phyloP scores from a whole-genome alignment of 2,888 invertebrate genomes.

The Cetonia aurata region DNA sequence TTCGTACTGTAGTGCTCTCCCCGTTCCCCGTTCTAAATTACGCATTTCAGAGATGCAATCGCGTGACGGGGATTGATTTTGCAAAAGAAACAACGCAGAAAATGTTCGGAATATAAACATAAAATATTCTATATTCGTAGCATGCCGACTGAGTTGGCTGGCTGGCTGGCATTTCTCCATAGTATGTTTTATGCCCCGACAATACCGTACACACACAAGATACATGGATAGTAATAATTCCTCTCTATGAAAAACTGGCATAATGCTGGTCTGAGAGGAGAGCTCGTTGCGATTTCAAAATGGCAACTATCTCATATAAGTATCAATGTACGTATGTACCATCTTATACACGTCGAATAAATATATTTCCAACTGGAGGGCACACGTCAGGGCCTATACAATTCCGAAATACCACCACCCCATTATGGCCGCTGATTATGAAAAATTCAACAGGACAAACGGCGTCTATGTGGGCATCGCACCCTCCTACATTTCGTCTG shows the following conservation, averaged over 20 bases:
- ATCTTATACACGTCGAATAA: constrained; percentile 21
- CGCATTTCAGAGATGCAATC: constrained; percentile 38
- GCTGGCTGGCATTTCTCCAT: constrained; percentile 58
- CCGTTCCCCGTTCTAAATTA: constrained; percentile 23
- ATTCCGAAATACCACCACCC: constrained; percentile 24
- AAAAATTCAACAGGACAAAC: constrained; percentile 50
- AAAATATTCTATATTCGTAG: constrained; percentile 45
- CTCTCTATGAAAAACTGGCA: constrained; percentile 60
- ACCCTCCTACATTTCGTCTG: constrained; percentile 46
- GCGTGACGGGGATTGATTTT: constrained; percentile 38
- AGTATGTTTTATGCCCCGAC: constrained; percentile 56
- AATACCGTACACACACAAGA: constrained; percentile 51
- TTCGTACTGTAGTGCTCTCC: not conserved
- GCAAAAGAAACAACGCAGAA: constrained; percentile 40
- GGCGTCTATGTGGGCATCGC: constrained; percentile 9
- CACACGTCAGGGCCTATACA: constrained; percentile 19
- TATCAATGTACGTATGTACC: not conserved
- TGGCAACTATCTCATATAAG: constrained; percentile 55
- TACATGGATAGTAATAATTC: constrained; percentile 55
- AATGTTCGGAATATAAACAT: constrained; percentile 43
- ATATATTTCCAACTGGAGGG: constrained; percentile 22
- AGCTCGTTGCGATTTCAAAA: constrained; percentile 59
- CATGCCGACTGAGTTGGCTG: constrained; percentile 50
- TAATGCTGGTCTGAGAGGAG: constrained; percentile 54
- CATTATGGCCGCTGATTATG: constrained; percentile 32